A percentile compares a stretch with the other conserved stretches of the same genome.
Conservation (phyloP, 2,113 vertebrate species). For the Protobothrops flavoviridis region DNA sequence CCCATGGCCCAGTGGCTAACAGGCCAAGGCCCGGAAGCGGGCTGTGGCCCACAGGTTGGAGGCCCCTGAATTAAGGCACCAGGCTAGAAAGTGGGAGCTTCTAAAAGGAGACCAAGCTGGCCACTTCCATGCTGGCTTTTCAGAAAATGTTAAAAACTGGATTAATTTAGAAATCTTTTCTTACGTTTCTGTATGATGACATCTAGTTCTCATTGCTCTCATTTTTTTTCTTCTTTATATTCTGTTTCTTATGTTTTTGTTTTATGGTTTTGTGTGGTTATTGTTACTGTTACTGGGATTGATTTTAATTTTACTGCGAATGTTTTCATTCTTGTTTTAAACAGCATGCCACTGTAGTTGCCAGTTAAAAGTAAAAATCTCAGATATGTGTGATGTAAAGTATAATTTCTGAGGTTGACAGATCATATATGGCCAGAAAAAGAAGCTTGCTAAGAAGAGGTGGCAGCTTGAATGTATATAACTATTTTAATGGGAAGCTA, state of each 20-base stretch:
- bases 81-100: background rate
- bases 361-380: background rate
- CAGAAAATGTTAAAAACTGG: background rate
- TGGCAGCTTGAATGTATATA: background rate
- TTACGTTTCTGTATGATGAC: background rate
- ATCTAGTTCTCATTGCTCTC: background rate
- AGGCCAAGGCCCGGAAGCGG: too few species aligned
- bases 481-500: background rate
- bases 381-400: background rate
- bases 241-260: background rate
- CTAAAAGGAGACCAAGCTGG: background rate
- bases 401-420: background rate
- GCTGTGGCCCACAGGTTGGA: too few species aligned
- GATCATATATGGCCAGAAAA: background rate
- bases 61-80: background rate
- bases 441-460: background rate
- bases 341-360: background rate
- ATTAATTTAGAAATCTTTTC: background rate
- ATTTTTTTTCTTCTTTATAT: background rate
- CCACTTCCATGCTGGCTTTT: background rate
- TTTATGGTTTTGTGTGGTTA: background rate
- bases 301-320: background rate
- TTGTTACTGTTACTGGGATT: background rate
- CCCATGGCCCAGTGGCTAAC: too few species aligned
- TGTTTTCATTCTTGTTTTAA: background rate